These are phyloP conservation scores for Brachionichthys hirsutus DNA, from an alignment of 2,113 vertebrate species.

Conservation along the genomic window DNA sequence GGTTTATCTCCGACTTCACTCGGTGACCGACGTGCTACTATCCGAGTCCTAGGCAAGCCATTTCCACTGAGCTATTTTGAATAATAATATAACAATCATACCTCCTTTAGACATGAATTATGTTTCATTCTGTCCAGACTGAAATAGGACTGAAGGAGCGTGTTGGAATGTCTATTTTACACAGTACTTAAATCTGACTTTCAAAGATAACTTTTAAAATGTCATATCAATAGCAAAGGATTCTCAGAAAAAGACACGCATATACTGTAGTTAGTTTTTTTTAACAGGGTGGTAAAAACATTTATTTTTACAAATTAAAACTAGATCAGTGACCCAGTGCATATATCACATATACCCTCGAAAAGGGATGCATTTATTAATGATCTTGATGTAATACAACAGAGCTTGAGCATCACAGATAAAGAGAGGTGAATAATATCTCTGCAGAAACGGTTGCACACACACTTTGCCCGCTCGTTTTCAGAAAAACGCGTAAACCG, in stretches of 20 bases:
- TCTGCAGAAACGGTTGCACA: no score
- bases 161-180: neutral
- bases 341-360: neutral
- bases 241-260: neutral
- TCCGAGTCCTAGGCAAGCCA: neutral
- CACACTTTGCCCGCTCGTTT: no score
- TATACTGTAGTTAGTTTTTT: neutral
- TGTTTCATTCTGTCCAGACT: neutral
- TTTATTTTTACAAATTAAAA: conserved; percentile 10
- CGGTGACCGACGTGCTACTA: conserved; percentile 1
- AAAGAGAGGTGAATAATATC: conserved; percentile 2
- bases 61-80: neutral
- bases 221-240: no score
- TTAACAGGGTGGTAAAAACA: neutral
- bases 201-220: no score
- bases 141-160: neutral
- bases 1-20: neutral
- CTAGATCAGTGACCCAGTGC: neutral
- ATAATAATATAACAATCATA: conserved; percentile 5
- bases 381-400: neutral
- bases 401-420: conserved; percentile 24
- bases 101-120: conserved; percentile 1
- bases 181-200: neutral
- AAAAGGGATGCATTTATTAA: conserved; percentile 3
- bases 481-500: no score